Conservation (phyloP, 2,888 invertebrate species). For the Sympetrum striolatum region DNA sequence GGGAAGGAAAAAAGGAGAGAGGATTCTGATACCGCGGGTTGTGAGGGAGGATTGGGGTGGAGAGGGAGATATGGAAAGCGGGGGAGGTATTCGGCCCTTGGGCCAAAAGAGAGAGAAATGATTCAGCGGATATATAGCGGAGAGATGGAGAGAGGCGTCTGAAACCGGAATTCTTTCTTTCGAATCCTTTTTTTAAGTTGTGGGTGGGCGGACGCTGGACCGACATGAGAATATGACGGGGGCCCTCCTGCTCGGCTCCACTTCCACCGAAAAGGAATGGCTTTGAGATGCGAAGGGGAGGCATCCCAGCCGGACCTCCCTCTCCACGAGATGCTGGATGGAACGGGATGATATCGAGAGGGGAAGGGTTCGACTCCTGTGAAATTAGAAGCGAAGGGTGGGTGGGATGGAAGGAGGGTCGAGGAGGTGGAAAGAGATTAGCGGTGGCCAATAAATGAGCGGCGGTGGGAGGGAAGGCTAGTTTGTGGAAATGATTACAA, state of each 20-base stretch:
- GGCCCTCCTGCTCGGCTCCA: slow-evolving; percentile 14
- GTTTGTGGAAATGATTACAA: slow-evolving; percentile 14
- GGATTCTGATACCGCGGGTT: neutral
- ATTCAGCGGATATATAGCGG: neutral
- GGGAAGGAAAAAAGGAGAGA: neutral
- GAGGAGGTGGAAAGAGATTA: neutral
- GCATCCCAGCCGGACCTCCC: neutral
- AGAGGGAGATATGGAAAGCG: neutral
- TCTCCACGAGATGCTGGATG: neutral
- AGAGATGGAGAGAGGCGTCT: neutral
- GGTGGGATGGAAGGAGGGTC: neutral
- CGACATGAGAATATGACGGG: slow-evolving; percentile 40
- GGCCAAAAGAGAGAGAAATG: neutral
- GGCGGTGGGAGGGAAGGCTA: neutral
- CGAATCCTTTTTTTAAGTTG: slow-evolving; percentile 9
- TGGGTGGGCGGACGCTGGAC: slow-evolving; percentile 38
- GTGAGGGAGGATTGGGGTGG: neutral
- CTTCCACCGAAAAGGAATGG: slow-evolving; percentile 28
- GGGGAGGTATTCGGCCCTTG: neutral
- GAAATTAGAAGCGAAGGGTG: neutral
- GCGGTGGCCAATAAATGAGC: neutral
- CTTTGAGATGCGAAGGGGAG: neutral
- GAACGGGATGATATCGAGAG: neutral
- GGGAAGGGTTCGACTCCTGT: neutral
- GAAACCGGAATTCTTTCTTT: slow-evolving; percentile 37